Percentiles rank a stretch among this genome's conserved stretches.
These are phyloP conservation scores for Macrophya annulata DNA, from an alignment of 2,888 invertebrate genomes.

Conservation along the genomic window DNA sequence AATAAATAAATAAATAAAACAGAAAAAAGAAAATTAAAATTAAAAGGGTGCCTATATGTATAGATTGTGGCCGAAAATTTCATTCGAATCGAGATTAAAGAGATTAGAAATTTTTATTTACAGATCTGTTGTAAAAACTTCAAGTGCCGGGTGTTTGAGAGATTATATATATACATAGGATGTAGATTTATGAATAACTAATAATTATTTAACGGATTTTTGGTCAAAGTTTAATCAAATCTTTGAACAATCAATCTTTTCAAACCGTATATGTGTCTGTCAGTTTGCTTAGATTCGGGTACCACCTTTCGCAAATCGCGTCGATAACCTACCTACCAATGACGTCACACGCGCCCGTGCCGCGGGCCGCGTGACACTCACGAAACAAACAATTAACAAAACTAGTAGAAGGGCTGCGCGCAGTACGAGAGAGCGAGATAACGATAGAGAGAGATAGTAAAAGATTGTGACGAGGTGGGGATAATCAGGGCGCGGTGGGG, in stretches of 20 bases:
- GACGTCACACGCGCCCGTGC: slow-evolving; percentile 15
- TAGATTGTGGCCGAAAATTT: neutral
- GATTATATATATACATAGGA: too few relatives aligned
- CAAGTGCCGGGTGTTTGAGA: neutral
- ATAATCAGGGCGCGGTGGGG: neutral
- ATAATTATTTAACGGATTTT: neutral
- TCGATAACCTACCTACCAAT: neutral
- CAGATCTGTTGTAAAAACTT: neutral
- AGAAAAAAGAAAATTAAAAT: neutral
- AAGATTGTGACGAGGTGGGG: neutral
- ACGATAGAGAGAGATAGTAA: neutral
- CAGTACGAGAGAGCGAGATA: neutral
- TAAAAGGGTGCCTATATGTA: neutral
- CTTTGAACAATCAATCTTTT: neutral
- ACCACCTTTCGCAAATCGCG: neutral
- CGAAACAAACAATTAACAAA: slow-evolving; percentile 20
- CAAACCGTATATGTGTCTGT: neutral
- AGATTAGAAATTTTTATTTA: neutral
- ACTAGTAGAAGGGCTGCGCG: neutral
- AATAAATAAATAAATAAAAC: neutral
- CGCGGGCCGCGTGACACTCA: slow-evolving; percentile 15
- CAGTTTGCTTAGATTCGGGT: neutral
- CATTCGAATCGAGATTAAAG: neutral
- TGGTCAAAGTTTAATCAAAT: neutral
- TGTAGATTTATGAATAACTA: neutral